These are phyloP conservation scores for Diplolepis rosae DNA, from an alignment of 2,888 invertebrate genomes.

Conservation along the genomic window DNA sequence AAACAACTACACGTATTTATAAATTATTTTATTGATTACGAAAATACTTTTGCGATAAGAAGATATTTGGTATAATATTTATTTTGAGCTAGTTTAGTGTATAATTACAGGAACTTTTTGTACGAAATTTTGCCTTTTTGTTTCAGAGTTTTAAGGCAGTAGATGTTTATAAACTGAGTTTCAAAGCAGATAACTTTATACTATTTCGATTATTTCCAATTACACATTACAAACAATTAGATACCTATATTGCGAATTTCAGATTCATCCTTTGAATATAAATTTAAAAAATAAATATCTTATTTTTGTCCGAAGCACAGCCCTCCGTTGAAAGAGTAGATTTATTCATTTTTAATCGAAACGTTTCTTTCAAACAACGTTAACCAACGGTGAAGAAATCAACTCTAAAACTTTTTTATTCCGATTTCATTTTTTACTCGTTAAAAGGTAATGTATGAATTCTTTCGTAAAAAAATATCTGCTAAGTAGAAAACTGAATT, in stretches of 20 bases:
- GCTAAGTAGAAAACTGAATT: background rate
- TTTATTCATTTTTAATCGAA: background rate
- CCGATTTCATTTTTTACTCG: background rate
- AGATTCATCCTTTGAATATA: too few relatives aligned
- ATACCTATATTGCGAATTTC: too few relatives aligned
- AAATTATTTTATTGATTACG: too few relatives aligned
- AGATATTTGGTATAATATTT: too few relatives aligned
- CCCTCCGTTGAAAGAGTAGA: slow-evolving; percentile 9
- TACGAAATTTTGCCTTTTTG: background rate
- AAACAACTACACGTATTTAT: too few relatives aligned
- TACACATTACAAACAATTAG: too few relatives aligned
- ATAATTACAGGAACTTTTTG: background rate
- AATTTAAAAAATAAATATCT: too few relatives aligned
- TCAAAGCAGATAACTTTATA: background rate
- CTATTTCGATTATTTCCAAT: too few relatives aligned
- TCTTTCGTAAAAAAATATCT: background rate
- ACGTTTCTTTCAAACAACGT: too few relatives aligned
- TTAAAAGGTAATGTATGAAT: background rate
- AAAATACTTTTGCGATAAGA: too few relatives aligned
- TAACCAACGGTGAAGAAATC: background rate
- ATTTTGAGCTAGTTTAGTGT: background rate
- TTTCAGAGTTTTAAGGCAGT: background rate
- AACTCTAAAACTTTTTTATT: background rate
- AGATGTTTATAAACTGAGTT: background rate
- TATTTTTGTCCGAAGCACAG: slow-evolving; percentile 1